Percentiles rank a stretch among this genome's conserved stretches.
Conservation (phyloP, 2,113 vertebrate genomes). For the Trematocara stigmaticum region DNA sequence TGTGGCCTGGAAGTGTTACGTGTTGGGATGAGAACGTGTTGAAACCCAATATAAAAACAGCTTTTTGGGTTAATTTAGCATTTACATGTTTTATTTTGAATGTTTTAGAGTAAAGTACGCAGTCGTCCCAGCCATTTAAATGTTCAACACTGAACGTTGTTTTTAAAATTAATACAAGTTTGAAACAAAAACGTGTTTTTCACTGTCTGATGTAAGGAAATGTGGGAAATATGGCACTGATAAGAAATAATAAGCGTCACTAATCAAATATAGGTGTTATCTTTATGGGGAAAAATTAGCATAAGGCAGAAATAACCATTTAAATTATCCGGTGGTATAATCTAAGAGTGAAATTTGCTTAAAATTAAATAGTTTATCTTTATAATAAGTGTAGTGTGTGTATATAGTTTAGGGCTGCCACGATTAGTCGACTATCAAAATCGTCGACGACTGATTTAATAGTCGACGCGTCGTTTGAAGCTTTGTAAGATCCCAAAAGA, state of each 20-base stretch:
- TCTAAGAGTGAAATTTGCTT: not conserved
- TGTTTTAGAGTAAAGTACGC: not conserved
- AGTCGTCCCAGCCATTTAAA: not conserved
- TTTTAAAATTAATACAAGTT: not conserved
- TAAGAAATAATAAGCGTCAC: too few relatives aligned
- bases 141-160: not conserved
- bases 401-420: not conserved
- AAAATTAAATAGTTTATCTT: not conserved
- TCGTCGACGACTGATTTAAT: too few relatives aligned
- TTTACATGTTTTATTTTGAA: accelerated
- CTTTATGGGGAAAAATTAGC: not conserved
- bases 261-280: not conserved
- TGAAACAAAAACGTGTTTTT: not conserved
- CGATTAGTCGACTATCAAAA: too few relatives aligned
- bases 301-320: not conserved
- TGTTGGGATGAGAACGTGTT: not conserved
- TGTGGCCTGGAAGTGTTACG: not conserved
- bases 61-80: not conserved
- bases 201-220: not conserved
- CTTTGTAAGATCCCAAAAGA: too few relatives aligned
- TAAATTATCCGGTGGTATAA: not conserved
- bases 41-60: not conserved
- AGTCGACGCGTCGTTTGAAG: too few relatives aligned
- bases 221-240: too few relatives aligned
- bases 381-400: not conserved